Evolutionary conservation across 2,113 vertebrate species (phyloP).

Genomic region (Colinus virginianus): DNA sequence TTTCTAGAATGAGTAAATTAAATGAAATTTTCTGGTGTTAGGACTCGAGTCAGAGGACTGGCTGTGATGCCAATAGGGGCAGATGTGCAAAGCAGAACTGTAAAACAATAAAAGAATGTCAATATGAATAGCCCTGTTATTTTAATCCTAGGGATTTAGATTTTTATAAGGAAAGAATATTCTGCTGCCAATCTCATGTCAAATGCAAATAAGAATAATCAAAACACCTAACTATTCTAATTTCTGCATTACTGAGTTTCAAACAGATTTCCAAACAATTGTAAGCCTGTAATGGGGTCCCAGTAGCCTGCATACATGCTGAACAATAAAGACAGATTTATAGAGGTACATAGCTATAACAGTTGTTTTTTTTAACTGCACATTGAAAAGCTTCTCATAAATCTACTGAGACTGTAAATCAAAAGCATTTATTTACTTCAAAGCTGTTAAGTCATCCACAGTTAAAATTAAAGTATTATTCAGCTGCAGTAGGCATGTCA

Average conservation of each 20-base stretch:
- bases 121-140: background rate
- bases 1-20: background rate
- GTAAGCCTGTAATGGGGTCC: slow-evolving; percentile 56
- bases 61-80: background rate
- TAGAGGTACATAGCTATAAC: slow-evolving; percentile 23
- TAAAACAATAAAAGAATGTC: background rate
- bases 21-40: background rate
- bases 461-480: slow-evolving; percentile 72
- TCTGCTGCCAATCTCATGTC: background rate
- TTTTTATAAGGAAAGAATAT: background rate
- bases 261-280: slow-evolving; percentile 40
- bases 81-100: background rate
- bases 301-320: slow-evolving; percentile 5
- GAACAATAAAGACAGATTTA: slow-evolving; percentile 73
- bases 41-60: background rate
- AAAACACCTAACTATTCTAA: background rate
- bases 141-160: background rate
- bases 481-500: slow-evolving; percentile 22
- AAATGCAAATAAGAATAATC: background rate
- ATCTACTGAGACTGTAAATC: slow-evolving; percentile 64
- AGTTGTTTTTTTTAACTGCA: slow-evolving; percentile 19
- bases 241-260: slow-evolving; percentile 54
- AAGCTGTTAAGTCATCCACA: slow-evolving; percentile 62
- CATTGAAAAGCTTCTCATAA: slow-evolving; percentile 56
- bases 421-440: slow-evolving; percentile 65